Conservation (phyloP, 2,888 invertebrate genomes). For the Diplolepis rosae region DNA sequence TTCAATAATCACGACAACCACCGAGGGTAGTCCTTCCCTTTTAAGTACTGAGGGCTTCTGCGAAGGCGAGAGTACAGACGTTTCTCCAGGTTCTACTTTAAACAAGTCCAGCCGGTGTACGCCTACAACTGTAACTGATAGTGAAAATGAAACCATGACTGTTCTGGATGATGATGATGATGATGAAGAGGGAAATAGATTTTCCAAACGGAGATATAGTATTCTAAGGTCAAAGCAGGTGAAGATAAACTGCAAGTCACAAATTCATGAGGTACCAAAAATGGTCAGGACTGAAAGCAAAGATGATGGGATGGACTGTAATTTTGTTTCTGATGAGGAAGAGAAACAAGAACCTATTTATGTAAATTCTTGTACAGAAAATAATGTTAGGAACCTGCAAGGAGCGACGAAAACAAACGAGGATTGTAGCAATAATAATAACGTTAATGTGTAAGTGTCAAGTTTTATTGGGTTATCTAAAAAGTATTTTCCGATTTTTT, state of each 20-base stretch:
- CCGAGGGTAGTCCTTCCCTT: constrained; percentile 71
- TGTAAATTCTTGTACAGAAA: constrained; percentile 62
- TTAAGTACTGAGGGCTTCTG: constrained; percentile 71
- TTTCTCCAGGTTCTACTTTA: constrained; percentile 67
- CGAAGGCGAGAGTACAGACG: constrained; percentile 70
- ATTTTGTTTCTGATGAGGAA: constrained; percentile 67
- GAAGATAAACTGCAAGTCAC: constrained; percentile 31
- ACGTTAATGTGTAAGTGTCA: constrained; percentile 44
- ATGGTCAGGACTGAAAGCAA: constrained; percentile 67
- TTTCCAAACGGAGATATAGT: constrained; percentile 43
- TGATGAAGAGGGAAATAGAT: constrained; percentile 25
- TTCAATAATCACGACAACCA: constrained; percentile 80
- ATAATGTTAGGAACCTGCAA: constrained; percentile 56
- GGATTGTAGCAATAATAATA: constrained; percentile 48
- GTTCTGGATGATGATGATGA: constrained; percentile 39
- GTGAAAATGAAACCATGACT: constrained; percentile 58
- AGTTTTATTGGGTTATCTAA: too few relatives aligned
- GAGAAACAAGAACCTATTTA: constrained; percentile 65
- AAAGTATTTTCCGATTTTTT: too few relatives aligned
- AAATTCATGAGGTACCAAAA: constrained; percentile 25
- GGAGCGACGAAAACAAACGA: constrained; percentile 39
- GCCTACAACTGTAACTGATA: constrained; percentile 57
- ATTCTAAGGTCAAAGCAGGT: constrained; percentile 43
- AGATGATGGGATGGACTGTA: constrained; percentile 71
- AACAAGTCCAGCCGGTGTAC: constrained; percentile 64